Evolutionary conservation across 2,888 invertebrate species (phyloP).

Genomic region (Athetis lepigone): DNA sequence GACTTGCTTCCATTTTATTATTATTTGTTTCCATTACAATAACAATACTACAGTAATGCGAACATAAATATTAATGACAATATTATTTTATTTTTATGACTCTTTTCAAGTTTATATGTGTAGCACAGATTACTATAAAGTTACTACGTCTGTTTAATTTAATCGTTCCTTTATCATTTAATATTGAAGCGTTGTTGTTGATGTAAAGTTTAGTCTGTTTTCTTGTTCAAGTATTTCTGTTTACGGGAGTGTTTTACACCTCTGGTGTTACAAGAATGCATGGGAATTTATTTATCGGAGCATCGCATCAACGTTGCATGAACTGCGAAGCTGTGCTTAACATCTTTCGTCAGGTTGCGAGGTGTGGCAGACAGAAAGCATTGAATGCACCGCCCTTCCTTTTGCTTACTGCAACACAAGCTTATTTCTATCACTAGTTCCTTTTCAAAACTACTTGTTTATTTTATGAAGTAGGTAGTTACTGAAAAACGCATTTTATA

Average conservation of each 20-base stretch:
- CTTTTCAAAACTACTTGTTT: slow-evolving; percentile 65
- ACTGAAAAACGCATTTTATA: slow-evolving; percentile 60
- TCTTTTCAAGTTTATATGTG: not conserved
- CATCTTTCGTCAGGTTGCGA: slow-evolving; percentile 63
- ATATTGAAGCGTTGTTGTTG: not conserved
- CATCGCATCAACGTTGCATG: slow-evolving; percentile 19
- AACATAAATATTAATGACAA: slow-evolving; percentile 23
- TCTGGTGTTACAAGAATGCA: slow-evolving; percentile 37
- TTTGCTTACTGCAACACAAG: slow-evolving; percentile 48
- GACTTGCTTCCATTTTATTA: slow-evolving; percentile 86
- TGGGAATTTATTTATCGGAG: slow-evolving; percentile 52
- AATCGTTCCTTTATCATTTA: not conserved
- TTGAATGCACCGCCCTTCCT: slow-evolving; percentile 51
- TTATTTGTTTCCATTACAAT: slow-evolving; percentile 70
- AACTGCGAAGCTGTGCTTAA: slow-evolving; percentile 48
- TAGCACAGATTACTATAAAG: slow-evolving; percentile 6
- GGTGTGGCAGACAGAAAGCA: slow-evolving; percentile 66
- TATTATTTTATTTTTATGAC: slow-evolving; percentile 23
- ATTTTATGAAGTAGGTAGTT: slow-evolving; percentile 62
- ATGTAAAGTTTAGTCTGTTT: slow-evolving; percentile 19
- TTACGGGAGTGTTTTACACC: slow-evolving; percentile 31
- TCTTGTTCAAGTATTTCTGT: slow-evolving; percentile 17
- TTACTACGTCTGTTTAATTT: not conserved
- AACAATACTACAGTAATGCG: slow-evolving; percentile 45
- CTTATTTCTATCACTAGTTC: slow-evolving; percentile 28